Base-by-base conservation (phyloP, 2,888 invertebrate genomes). In the Sussaba pulchella region DNA sequence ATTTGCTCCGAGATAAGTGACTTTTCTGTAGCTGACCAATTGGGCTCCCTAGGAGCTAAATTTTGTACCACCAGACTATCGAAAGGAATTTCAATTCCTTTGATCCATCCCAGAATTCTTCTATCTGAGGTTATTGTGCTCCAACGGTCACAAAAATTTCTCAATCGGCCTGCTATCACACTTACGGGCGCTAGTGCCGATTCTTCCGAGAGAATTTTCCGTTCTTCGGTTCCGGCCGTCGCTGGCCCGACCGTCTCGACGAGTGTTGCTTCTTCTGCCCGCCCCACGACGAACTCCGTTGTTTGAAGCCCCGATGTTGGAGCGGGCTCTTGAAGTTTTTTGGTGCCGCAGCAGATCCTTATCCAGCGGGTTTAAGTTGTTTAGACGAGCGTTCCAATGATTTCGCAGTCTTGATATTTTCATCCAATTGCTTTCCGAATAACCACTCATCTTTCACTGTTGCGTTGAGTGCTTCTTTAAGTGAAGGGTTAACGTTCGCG, bases 401-500 rank as follows among this genome's bases (percentile, higher is more conserved):
- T 21, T 83, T 82, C 1, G 78, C 80, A 2, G 73, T 43, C 19
- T 83, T 82, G 0, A 84, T n/a, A 0, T 31, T 63, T 4, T 78
- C 83, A 0, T 66, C 76, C 12, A 82, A 17, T 14, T 81, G 52
- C 4, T 78, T 75, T 0, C 81, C 80, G n/a, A n/a, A n/a, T n/a
- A n/a, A n/a, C n/a, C n/a, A n/a, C n/a, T n/a, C n/a, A n/a, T n/a
- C n/a, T n/a, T n/a, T n/a, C n/a, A n/a, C n/a, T n/a, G n/a, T n/a
- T n/a, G n/a, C n/a, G n/a, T n/a, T n/a, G n/a, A n/a, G n/a, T n/a
- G n/a, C n/a, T n/a, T n/a, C n/a, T n/a, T n/a, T n/a, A n/a, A n/a
- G n/a, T n/a, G n/a, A n/a, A n/a, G n/a, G n/a, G n/a, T n/a, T n/a
- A n/a, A n/a, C n/a, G n/a, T n/a, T n/a, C n/a, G n/a, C n/a, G n/a